Base-by-base conservation (phyloP, 2,797 vertebrate species). In the Chelmon rostratus region DNA sequence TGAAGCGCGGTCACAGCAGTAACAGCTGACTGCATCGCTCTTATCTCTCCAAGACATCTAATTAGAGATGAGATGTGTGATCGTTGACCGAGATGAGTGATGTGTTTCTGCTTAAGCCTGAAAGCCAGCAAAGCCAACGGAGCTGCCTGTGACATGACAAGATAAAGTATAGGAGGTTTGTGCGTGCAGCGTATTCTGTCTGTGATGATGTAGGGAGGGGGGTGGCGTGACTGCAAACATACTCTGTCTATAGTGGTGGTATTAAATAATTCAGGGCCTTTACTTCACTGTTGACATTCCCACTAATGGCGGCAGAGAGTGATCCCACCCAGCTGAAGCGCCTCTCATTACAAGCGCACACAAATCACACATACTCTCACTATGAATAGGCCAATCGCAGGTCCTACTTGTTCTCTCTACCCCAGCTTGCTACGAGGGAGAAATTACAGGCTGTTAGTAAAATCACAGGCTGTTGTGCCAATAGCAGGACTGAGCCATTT, bases 201-300 rank as follows among this genome's bases (percentile, higher is more conserved):
- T 8, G 67, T 59, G 71, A 65, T 47, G 25, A 47, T 65, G 71
- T 82, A 62, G 1, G 61, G 35, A 9, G 42, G 69, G 59, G 28
- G 31, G 63, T 49, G 53, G 54, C n/a, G 16, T 64, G 80, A 68
- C 73, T 79, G 63, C 42, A 78, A 82, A 65, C 42, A 57, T 12
- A 50, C n/a, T 65, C 11, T 10, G 52, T 89, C 79, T 78, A 42
- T 70, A 66, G 70, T 83, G 47, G 61, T 4, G 25, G 44, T 11
- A 21, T 68, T 83, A 70, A 93, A 92, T 92, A 80, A 93, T 93
- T 92, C 65, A 91, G 50, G 31, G 74, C 53, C 56, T 81, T 80
- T 87, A 85, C 70, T 78, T 89, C 86, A 72, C 75, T 82, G 84
- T 73, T 86, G 90, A 81, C 87, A 87, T 92, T 90, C 91, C 62